Base-by-base conservation (phyloP, 2,888 invertebrate species). In the Rhyacophila evoluta region DNA sequence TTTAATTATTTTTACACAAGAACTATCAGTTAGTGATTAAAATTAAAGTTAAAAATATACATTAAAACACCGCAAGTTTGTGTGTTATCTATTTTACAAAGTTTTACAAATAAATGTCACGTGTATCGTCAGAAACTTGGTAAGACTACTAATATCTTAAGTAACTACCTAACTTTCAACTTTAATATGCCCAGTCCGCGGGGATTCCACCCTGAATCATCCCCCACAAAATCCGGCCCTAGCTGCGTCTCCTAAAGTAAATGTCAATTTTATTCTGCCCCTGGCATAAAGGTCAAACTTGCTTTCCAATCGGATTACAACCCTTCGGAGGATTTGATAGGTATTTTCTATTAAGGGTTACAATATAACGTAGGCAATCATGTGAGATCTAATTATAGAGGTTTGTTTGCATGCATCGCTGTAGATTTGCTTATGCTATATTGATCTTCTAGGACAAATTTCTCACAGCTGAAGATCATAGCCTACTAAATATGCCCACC, bases 291-390 rank as follows among this genome's bases (percentile, higher is more conserved):
- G 55, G 55, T 55, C 55, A 55, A 55, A 12, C 55, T 25, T 55
- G 55, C 55, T 55, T 55, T 55, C 25, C 55, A 55, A 55, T 55
- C 55, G 25, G 55, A 55, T 55, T 55, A 55, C 25, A 55, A 55
- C 55, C 55, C 55, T 55, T 55, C 19, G 55, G 15, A 55, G 55
- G 55, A 55, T 55, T 55, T 55, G 55, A 55, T 55, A 19, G 55
- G 55, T 55, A 55, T 55, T 55, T 55, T 55, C 55, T 55, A 55
- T 55, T 55, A 55, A 55, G 55, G 55, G 15, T 55, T 19, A 55
- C 55, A 55, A 55, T 55, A 55, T 55, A 55, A 19, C 8, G 55
- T 8, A 55, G 25, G 55, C 55, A 55, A 55, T 55, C 55, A 19
- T 55, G 19, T 55, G 25, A 25, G 25, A 55, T 55, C 55, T 55